Conservation (phyloP, 2,113 vertebrate species). For the Aphyosemion australe region DNA sequence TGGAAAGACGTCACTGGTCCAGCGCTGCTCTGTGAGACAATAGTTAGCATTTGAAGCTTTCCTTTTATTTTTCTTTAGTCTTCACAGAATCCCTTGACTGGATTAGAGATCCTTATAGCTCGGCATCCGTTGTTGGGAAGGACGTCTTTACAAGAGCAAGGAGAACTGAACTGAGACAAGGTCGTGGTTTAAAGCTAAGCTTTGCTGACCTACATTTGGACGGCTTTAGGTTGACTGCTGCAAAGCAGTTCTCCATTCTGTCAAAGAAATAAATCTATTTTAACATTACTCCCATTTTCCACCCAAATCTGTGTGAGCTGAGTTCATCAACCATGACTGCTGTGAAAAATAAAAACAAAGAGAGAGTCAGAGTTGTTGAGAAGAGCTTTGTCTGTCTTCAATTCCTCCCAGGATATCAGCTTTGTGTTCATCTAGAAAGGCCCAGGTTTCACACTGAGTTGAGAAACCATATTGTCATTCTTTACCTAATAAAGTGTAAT, state of each 20-base stretch:
- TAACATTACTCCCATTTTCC: not conserved
- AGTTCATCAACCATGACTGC: too few species aligned
- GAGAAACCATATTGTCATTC: too few species aligned
- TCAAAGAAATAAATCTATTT: not conserved
- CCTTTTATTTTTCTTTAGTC: not conserved
- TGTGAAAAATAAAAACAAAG: too few species aligned
- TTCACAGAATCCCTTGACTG: constrained; percentile 3
- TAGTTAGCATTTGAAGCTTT: not conserved
- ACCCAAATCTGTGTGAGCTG: too few species aligned
- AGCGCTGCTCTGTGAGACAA: constrained; percentile 1
- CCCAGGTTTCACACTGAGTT: too few species aligned
- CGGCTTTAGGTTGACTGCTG: constrained; percentile 18
- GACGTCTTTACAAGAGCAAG: constrained; percentile 15
- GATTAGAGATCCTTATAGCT: constrained; percentile 34
- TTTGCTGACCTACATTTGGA: constrained; percentile 35
- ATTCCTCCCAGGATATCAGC: not conserved
- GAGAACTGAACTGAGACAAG: constrained; percentile 32
- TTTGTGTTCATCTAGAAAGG: too few species aligned
- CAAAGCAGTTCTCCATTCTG: constrained; percentile 20
- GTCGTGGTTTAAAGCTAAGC: constrained; percentile 9
- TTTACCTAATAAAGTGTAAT: too few species aligned
- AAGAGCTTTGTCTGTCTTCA: too few species aligned
- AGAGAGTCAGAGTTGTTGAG: too few species aligned
- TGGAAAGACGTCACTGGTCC: constrained; percentile 8
- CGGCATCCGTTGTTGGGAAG: constrained; percentile 20